phyloP scores from a whole-genome alignment of 2,888 invertebrate species.

The Macaria liturata region DNA sequence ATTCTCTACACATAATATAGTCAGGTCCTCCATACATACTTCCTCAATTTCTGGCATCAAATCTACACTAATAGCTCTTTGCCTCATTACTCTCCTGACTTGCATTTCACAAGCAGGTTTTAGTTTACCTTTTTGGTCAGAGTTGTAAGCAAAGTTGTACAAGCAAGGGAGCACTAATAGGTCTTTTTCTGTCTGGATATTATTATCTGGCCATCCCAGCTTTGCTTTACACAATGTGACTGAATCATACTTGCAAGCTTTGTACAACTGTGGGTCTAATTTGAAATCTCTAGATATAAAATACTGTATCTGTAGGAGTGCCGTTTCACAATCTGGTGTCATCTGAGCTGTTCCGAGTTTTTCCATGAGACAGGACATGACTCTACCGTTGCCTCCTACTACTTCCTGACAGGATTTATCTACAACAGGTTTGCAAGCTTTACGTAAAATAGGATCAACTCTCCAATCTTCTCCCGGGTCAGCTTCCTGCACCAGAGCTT shows the following conservation, averaged over 20 bases:
- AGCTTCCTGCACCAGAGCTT: slow-evolving; percentile 91
- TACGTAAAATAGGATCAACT: slow-evolving; percentile 94
- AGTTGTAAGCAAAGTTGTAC: slow-evolving; percentile 87
- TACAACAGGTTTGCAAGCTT: slow-evolving; percentile 94
- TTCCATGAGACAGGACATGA: slow-evolving; percentile 97
- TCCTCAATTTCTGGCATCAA: slow-evolving; percentile 97
- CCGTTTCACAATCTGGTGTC: slow-evolving; percentile 94
- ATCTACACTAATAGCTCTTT: slow-evolving; percentile 95
- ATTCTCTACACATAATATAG: slow-evolving; percentile 91
- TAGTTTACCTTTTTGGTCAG: slow-evolving; percentile 76
- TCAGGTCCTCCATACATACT: slow-evolving; percentile 93
- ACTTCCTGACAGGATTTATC: slow-evolving; percentile 89
- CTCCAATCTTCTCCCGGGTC: slow-evolving; percentile 98
- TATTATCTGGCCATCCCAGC: slow-evolving; percentile 88
- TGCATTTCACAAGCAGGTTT: slow-evolving; percentile 87
- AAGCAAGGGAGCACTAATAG: slow-evolving; percentile 95
- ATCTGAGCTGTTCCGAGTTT: slow-evolving; percentile 93
- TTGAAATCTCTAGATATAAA: slow-evolving; percentile 98
- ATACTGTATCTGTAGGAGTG: slow-evolving; percentile 97
- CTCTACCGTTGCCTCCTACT: slow-evolving; percentile 89
- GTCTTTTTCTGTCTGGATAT: slow-evolving; percentile 89
- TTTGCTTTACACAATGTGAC: slow-evolving; percentile 90
- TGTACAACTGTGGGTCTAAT: slow-evolving; percentile 94
- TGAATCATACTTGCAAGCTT: slow-evolving; percentile 95
- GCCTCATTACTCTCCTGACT: slow-evolving; percentile 95